These are phyloP conservation scores for Upupa epops DNA, from an alignment of 2,113 vertebrate genomes.

Conservation along the genomic window DNA sequence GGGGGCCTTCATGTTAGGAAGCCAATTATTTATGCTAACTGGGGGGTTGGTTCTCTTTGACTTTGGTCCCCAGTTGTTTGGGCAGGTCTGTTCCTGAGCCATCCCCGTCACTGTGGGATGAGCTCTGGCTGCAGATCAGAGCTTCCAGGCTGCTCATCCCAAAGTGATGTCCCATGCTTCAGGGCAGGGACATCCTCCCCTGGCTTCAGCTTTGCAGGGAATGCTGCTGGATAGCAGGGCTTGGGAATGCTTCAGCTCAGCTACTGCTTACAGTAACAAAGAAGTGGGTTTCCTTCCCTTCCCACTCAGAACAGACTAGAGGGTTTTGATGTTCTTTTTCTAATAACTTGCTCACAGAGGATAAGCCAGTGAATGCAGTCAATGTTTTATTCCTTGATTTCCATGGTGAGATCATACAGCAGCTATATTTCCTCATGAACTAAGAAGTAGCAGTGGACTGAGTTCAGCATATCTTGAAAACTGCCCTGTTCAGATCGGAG, in stretches of 20 bases:
- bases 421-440: slow-evolving; percentile 18
- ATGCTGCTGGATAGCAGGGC: background rate
- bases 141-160: background rate
- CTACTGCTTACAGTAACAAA: background rate
- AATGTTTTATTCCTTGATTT: background rate
- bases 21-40: slow-evolving; percentile 53
- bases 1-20: slow-evolving; percentile 19
- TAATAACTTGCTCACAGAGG: slow-evolving; percentile 3
- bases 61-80: background rate
- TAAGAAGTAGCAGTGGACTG: background rate
- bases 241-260: background rate
- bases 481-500: background rate
- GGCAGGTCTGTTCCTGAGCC: background rate
- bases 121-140: background rate
- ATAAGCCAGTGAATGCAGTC: background rate
- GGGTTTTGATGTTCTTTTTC: background rate
- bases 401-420: background rate
- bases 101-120: background rate
- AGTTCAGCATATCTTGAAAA: background rate
- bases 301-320: background rate
- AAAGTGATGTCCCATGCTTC: background rate
- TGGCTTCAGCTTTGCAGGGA: background rate
- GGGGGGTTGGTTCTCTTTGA: background rate
- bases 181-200: background rate
- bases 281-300: slow-evolving; percentile 13